A percentile compares a stretch with the other conserved stretches of the same genome.
These are phyloP conservation scores for Orchestia grillus DNA, from an alignment of 1,140 invertebrate species.

Conservation along the genomic window DNA sequence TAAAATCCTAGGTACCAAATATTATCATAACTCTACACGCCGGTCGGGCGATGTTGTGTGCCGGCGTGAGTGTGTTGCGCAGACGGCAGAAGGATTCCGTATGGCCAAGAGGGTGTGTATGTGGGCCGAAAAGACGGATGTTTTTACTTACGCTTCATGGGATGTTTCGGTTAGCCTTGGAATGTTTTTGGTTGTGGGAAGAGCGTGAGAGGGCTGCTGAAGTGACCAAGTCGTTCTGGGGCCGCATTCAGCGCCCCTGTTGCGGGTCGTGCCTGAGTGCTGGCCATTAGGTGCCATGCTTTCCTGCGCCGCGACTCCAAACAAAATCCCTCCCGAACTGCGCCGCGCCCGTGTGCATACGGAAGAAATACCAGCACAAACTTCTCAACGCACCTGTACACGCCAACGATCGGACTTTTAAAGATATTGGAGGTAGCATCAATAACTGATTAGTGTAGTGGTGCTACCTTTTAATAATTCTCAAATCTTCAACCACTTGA, in stretches of 20 bases:
- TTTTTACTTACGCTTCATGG: neutral
- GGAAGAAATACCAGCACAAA: neutral
- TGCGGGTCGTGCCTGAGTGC: neutral
- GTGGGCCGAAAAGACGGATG: neutral
- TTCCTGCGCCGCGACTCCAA: neutral
- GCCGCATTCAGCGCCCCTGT: neutral
- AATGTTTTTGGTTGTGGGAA: neutral
- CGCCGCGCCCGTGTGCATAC: neutral
- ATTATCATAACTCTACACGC: neutral
- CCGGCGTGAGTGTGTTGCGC: neutral
- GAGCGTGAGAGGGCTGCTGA: constrained; percentile 1
- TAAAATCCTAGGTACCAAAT: neutral
- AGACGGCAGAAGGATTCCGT: neutral
- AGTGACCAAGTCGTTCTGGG: constrained; percentile 3
- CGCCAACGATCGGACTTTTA: neutral
- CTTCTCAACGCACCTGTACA: neutral
- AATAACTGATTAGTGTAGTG: neutral
- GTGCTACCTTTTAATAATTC: neutral
- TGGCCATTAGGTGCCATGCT: neutral
- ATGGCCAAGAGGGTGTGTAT: neutral
- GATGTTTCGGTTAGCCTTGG: constrained; percentile 13
- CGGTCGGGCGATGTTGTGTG: neutral
- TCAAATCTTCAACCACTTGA: neutral
- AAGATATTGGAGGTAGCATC: neutral
- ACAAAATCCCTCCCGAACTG: neutral